Base-by-base conservation (phyloP, 2,888 invertebrate genomes). In the Meiosimyza decipiens region DNA sequence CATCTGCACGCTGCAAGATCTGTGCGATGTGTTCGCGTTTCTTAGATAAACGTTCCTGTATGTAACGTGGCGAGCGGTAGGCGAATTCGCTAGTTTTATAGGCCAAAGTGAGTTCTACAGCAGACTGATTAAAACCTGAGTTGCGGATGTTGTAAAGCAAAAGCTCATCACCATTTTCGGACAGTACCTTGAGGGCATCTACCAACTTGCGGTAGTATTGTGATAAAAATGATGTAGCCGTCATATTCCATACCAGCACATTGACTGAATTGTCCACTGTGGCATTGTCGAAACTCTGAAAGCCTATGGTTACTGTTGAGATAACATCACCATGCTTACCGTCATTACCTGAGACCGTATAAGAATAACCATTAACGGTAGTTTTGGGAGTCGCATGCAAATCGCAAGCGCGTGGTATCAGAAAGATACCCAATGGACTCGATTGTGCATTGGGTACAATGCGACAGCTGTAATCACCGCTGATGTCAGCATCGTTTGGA, bases 401-500 rank as follows among this genome's bases (percentile, higher is more conserved):
- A 82, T 94, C 92, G 84, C 98, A 98, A 57, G 91, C 93, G 71
- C 89, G 89, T 64, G 92, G 92, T 71, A 98, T 94, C 67, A 89
- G 90, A 16, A 95, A 88, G 55, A 92, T 87, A 1, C 91, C 90
- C 15, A 91, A 88, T 2, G 81, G 82, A 77, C 80, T 84, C 11
- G 82, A 80, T 77, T 89, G 91, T 79, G 88, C 91, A 83, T 87
- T 91, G 86, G 88, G 92, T 80, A 95, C 87, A 76, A 96, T 91
- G 83, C 92, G 92, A 84, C 98, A 98, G 81, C 90, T 92, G 83
- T 97, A 98, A 81, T 95, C 93, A 5, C 97, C 98, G 68, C 92
- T 91, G n/a, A 91, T 90, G 85, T 98, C 98, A 0, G 93, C 92
- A 88, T 98, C 98, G 82, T 95, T 94, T 1, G 98, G 98, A 86